Conservation (phyloP, 1,140 invertebrate species). For the Papilio dardanus region DNA sequence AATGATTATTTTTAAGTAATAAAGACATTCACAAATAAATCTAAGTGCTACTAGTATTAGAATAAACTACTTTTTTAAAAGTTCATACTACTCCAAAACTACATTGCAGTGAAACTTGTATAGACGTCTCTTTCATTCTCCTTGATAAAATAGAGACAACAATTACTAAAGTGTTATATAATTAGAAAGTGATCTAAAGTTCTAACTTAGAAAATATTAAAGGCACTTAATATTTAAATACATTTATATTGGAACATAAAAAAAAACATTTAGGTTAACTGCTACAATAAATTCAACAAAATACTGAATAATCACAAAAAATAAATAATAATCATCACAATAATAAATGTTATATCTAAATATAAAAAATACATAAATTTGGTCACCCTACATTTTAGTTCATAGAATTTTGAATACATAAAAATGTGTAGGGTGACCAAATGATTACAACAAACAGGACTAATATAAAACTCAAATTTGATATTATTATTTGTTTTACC, state of each 20-base stretch:
- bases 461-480: not conserved
- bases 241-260: not conserved
- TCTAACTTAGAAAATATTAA: too few relatives aligned
- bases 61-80: not conserved
- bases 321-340: slow-evolving; percentile 17
- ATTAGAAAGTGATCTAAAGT: too few relatives aligned
- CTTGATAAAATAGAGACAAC: not conserved
- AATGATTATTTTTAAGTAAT: not conserved
- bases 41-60: not conserved
- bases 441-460: not conserved
- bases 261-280: slow-evolving; percentile 12
- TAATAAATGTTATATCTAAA: not conserved
- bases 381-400: not conserved
- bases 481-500: not conserved
- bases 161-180: too few relatives aligned
- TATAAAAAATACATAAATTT: not conserved
- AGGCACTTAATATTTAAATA: not conserved
- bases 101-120: too few relatives aligned
- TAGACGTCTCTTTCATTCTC: not conserved
- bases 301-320: slow-evolving; percentile 30
- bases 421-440: not conserved
- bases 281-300: slow-evolving; percentile 11
- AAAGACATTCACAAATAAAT: not conserved
- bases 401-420: not conserved
- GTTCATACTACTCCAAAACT: too few relatives aligned